Evolutionary conservation across 2,113 vertebrate genomes (phyloP).

Genomic region (Corythaeola cristata): DNA sequence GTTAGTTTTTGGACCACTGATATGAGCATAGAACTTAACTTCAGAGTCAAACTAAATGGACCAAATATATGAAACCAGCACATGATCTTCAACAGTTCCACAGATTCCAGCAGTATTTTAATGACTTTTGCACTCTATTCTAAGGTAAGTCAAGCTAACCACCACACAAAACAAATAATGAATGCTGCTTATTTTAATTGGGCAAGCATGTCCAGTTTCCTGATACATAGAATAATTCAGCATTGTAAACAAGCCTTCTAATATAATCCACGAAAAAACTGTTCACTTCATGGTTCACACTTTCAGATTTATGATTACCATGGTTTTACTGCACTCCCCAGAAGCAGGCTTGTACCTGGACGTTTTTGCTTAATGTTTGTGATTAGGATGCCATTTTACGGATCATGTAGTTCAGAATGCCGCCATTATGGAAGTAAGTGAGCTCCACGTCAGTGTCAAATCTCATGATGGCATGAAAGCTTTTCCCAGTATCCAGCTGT

Average conservation of each 20-base stretch:
- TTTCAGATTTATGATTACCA: neutral
- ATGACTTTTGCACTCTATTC: neutral
- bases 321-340: neutral
- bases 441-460: conserved; percentile 97
- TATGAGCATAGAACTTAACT: neutral
- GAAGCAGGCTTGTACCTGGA: neutral
- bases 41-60: neutral
- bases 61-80: neutral
- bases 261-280: neutral
- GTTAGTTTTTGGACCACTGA: conserved; percentile 33
- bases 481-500: conserved; percentile 89
- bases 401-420: conserved; percentile 99
- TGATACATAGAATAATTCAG: neutral
- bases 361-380: neutral
- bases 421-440: conserved; percentile 89
- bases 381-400: conserved; percentile 86
- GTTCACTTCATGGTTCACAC: neutral
- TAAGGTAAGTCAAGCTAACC: conserved; percentile 16
- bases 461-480: conserved; percentile 87
- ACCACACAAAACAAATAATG: neutral
- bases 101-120: neutral
- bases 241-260: conserved; percentile 14
- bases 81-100: neutral
- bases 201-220: neutral
- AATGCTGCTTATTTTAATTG: neutral